Base-by-base conservation (phyloP, 2,797 vertebrate species). In the Brachymystax lenok region DNA sequence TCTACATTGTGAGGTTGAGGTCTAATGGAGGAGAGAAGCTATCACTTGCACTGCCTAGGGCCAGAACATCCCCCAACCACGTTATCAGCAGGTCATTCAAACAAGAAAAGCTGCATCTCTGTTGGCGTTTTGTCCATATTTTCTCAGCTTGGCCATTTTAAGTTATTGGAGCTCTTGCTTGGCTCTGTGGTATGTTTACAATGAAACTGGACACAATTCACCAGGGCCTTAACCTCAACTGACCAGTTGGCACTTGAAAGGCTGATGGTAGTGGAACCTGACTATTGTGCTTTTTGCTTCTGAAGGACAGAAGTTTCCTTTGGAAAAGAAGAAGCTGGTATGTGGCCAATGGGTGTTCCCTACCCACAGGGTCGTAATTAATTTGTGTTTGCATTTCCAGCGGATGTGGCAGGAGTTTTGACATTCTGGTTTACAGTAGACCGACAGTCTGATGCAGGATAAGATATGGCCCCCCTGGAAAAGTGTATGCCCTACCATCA, bases 321-420 rank as follows among this genome's bases (percentile, higher is more conserved):
- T 76, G 70, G 69, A 50, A 75, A 74, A 66, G 79, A 82, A 66
- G 75, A 74, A 77, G 75, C 77, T 79, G 69, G 66, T 79, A 75
- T 56, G 71, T 52, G 78, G 69, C 71, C 30, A 64, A 71, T 79
- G 80, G 84, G 83, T 81, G 82, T 85, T 86, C 80, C 83, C 85
- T 56, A 76, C 76, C 79, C 84, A 74, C 74, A 79, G 83, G 74
- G 83, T 82, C 69, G 76, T 79, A 74, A 82, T 87, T 83, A 78
- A 90, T 86, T 84, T 89, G 84, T 81, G 80, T 89, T 90, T 89
- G 83, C 59, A 35, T 87, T 86, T 86, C 79, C 76, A 87, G 70
- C 84, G 83, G 84, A 90, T 87, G 78, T 87, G 79, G 79, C 67
- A 68, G 70, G 76, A 83, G 77, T 83, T 83, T 75, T 79, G 59